Evolutionary conservation across 2,888 invertebrate genomes (phyloP).

Genomic region (Drosophila pegasa): DNA sequence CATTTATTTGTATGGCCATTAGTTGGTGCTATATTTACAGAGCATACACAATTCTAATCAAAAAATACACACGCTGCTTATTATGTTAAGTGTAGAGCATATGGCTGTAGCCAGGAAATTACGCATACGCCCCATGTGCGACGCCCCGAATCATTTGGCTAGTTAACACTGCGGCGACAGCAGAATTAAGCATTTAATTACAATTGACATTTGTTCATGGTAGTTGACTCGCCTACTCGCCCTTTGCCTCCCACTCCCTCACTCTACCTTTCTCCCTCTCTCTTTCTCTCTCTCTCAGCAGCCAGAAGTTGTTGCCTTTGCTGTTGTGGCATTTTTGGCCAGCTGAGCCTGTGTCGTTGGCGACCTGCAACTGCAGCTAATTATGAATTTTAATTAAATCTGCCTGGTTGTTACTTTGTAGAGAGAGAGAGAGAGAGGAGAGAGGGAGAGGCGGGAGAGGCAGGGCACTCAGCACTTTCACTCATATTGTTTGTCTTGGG

Average conservation of each 20-base stretch:
- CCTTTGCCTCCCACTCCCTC: neutral
- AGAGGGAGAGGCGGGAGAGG: neutral
- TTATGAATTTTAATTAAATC: constrained; percentile 74
- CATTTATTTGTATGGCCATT: neutral
- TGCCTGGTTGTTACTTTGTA: constrained; percentile 35
- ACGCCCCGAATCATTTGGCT: constrained; percentile 9
- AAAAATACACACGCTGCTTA: neutral
- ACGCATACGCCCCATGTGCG: constrained; percentile 21
- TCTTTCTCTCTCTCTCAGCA: neutral
- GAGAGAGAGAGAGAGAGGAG: neutral
- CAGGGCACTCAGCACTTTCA: constrained; percentile 19
- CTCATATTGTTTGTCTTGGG: constrained; percentile 16
- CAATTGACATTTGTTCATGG: constrained; percentile 26
- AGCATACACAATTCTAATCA: neutral
- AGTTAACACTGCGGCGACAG: constrained; percentile 21
- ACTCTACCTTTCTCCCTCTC: neutral
- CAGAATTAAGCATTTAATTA: constrained; percentile 44
- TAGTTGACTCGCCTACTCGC: too few relatives aligned
- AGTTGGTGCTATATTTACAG: neutral
- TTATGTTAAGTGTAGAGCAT: neutral
- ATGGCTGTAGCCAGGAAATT: neutral
- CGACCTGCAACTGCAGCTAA: constrained; percentile 53
- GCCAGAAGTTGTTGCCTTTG: neutral
- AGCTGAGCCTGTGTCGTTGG: constrained; percentile 45
- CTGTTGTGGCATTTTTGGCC: neutral